These are phyloP conservation scores for Chesias legatella DNA, from an alignment of 2,888 invertebrate species.

Conservation along the genomic window DNA sequence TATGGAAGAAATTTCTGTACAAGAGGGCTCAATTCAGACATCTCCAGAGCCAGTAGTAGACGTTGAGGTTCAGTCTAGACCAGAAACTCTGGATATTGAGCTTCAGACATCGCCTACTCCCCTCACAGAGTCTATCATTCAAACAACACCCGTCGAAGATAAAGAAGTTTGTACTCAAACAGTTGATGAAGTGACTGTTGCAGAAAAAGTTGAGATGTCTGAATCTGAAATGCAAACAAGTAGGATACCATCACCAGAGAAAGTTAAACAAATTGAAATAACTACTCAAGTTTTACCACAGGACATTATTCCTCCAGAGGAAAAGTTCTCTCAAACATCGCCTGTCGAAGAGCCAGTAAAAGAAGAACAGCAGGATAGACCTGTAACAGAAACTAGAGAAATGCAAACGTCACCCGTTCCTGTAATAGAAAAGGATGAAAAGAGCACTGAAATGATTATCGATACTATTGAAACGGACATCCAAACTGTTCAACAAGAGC, in stretches of 20 bases:
- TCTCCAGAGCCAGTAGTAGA: conserved; percentile 77
- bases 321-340: conserved; percentile 75
- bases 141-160: conserved; percentile 81
- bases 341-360: conserved; percentile 42
- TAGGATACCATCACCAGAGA: conserved; percentile 56
- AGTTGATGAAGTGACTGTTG: conserved; percentile 49
- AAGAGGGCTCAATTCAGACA: conserved; percentile 81
- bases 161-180: conserved; percentile 68
- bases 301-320: conserved; percentile 57
- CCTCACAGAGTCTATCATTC: conserved; percentile 74
- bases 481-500: conserved; percentile 56
- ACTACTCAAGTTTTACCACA: conserved; percentile 76
- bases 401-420: conserved; percentile 79
- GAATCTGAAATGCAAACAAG: conserved; percentile 70
- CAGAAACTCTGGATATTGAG: conserved; percentile 59
- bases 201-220: conserved; percentile 59
- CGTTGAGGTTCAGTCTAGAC: conserved; percentile 42
- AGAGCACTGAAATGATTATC: conserved; percentile 58
- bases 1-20: conserved; percentile 78
- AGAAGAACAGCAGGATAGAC: conserved; percentile 41
- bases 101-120: conserved; percentile 79
- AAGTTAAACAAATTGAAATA: conserved; percentile 68
- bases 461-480: conserved; percentile 64
- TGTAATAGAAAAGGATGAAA: conserved; percentile 52
- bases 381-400: conserved; percentile 69